Base-by-base conservation (phyloP, 1,140 invertebrate species). In the Neodiprion fabricii region DNA sequence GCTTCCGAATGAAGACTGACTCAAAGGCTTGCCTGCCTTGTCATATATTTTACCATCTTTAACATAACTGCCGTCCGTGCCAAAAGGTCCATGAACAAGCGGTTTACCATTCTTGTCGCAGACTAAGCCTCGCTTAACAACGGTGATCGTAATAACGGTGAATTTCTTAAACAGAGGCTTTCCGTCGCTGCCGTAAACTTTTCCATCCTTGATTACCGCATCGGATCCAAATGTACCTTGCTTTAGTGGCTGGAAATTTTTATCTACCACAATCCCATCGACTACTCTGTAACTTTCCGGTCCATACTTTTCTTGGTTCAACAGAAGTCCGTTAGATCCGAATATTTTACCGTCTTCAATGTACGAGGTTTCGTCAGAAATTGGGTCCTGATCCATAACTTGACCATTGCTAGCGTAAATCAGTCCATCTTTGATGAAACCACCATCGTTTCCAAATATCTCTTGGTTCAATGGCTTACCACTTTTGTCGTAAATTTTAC, bases 391-490 rank as follows among this genome's bases (percentile, higher is more conserved):
- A 11, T 87, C 84, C 53, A 83, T 21, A 3, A 79, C 81, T 50
- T 85, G 78, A 40, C 82, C 83, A 71, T 70, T 79, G 48, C 74
- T 82, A 0, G 71, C 67, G 23, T 77, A 83, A 17, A 88, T 80
- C 17, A 88, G 71, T 8, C 87, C 86, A 12, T 85, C 82, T 70
- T 84, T 86, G 8, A 88, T 80, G 50, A 76, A 84, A 1, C 81
- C 81, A 7, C 81, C 81, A 1, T 84, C 82, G 0, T 84, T 82
- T 4, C 75, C 81, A 70, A 86, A 84, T 0, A 81, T 71, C 49
- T 82, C 74, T 69, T 84, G 82, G 75, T 85, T 87, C 67, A 83
- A 74, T 0, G 72, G 78, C 73, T 86, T 87, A 7, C 81, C 81
- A 47, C 69, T 78, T 49, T 82, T 85, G 7, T 87, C 85, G 61